Conservation (phyloP, 1,140 invertebrate genomes). For the Plutomurus gul region DNA sequence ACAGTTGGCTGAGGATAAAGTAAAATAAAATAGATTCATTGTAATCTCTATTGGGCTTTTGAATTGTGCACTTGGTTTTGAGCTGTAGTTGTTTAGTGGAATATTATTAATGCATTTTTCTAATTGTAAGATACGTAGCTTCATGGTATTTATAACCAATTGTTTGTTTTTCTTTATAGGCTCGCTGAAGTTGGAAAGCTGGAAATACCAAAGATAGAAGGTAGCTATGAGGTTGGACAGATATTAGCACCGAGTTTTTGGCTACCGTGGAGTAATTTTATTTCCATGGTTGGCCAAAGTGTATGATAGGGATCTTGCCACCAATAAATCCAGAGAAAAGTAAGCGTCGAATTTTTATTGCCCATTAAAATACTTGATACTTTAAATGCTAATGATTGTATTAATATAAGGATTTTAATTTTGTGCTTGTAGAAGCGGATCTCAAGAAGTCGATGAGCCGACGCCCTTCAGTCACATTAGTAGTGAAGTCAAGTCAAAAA, state of each 20-base stretch:
- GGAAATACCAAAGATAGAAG: conserved; percentile 74
- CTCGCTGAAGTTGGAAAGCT: conserved; percentile 79
- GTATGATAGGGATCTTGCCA: conserved; percentile 85
- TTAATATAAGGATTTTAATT: too few relatives aligned
- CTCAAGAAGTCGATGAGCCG: conserved; percentile 55
- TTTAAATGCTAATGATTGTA: too few relatives aligned
- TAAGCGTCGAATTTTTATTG: conserved; percentile 36
- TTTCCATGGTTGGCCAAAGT: conserved; percentile 95
- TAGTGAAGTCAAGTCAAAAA: conserved; percentile 85
- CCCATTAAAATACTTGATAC: too few relatives aligned
- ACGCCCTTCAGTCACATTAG: conserved; percentile 66
- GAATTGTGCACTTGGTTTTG: too few relatives aligned
- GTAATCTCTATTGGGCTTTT: too few relatives aligned
- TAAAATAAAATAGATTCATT: too few relatives aligned
- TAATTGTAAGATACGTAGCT: too few relatives aligned
- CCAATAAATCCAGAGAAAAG: conserved; percentile 61
- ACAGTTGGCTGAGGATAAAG: too few relatives aligned
- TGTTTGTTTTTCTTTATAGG: conserved; percentile 57
- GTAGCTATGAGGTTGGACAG: conserved; percentile 76
- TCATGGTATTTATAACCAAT: background rate
- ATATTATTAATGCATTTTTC: background rate
- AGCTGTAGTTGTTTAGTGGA: too few relatives aligned
- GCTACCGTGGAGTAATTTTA: conserved; percentile 91
- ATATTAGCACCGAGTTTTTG: conserved; percentile 95
- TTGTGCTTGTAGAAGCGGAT: conserved; percentile 35